These are phyloP conservation scores for Hetaerina titia DNA, from an alignment of 2,888 invertebrate species.

Conservation along the genomic window DNA sequence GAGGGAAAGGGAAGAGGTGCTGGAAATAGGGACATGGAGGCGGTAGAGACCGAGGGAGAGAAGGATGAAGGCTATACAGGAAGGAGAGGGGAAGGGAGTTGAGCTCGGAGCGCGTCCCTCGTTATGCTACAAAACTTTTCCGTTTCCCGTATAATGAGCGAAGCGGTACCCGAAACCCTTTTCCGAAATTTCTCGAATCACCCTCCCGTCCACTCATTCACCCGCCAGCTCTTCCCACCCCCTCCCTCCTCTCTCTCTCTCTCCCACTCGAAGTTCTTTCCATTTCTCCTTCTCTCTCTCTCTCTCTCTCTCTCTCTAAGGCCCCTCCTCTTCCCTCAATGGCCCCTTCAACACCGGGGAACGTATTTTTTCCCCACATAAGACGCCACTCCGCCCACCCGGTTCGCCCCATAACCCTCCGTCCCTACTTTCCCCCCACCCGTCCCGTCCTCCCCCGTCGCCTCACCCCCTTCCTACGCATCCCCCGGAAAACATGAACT, in stretches of 20 bases:
- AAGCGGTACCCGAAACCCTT: neutral
- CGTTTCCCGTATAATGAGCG: slow-evolving; percentile 27
- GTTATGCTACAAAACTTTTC: slow-evolving; percentile 19
- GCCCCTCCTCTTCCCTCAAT: neutral
- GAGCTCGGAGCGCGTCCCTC: neutral
- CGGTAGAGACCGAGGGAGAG: neutral
- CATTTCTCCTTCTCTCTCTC: neutral
- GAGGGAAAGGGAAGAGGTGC: neutral
- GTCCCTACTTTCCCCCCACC: neutral
- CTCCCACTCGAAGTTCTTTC: neutral
- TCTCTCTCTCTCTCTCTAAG: neutral
- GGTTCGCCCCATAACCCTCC: neutral
- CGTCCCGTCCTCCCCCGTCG: too few species aligned
- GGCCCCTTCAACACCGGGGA: neutral
- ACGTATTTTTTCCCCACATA: neutral
- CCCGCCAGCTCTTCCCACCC: too few species aligned
- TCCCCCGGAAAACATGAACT: neutral
- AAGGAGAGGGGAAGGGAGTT: neutral
- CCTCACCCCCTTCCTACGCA: neutral
- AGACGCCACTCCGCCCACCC: neutral
- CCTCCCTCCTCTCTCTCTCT: too few species aligned
- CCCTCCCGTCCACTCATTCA: too few species aligned
- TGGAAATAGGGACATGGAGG: neutral
- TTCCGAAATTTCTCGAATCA: neutral
- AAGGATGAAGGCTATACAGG: too few species aligned